Evolutionary conservation across 2,113 vertebrate genomes (phyloP), one percentile per base, ranked within the genome.

Genomic region (Cyanoderma ruficeps): DNA sequence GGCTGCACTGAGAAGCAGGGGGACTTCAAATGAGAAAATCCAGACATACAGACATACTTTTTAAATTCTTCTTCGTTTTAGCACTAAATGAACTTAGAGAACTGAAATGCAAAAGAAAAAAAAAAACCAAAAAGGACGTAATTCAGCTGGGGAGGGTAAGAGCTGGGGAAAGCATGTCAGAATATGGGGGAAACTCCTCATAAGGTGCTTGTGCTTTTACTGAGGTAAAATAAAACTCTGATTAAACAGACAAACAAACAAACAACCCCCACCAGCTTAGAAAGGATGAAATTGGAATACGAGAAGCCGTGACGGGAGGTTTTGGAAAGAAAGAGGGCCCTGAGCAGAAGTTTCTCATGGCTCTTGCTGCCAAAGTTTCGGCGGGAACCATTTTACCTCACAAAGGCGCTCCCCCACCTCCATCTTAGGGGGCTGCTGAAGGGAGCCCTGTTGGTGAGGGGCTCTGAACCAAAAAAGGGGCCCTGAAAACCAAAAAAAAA

Each of bases 351-450:
- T 4, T 24, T 13, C 21, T 31, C 0, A 0, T 2, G 20, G n/a
- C 19, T 33, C 42, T 27, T 15, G 18, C 10, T 1, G 2, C 8
- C 2, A 1, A 2, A 19, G 18, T 13, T 31, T 5, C 0, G 63
- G 61, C 5, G 1, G 46, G 83, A 69, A 53, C n/a, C 50, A 33
- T 77, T 81, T 93, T 37, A 37, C 77, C 67, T 81, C 67, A 64
- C 4, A 1, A 8, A 8, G 41, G 16, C 0, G 6, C 0, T 7
- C 9, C n/a, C 15, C 15, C 0, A 0, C 44, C 3, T 0, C 87
- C 39, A 18, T n/a, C n/a, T 22, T 5, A 17, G 39, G 39, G 7
- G 6, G 69, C 69, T 3, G 52, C 72, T 39, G 86, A 88, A 25
- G 57, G 44, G 31, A 67, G 28, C 39, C 0, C 47, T 2, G 11